Evolutionary conservation across 2,888 invertebrate genomes (phyloP).

Genomic region (Chorisops tibialis): DNA sequence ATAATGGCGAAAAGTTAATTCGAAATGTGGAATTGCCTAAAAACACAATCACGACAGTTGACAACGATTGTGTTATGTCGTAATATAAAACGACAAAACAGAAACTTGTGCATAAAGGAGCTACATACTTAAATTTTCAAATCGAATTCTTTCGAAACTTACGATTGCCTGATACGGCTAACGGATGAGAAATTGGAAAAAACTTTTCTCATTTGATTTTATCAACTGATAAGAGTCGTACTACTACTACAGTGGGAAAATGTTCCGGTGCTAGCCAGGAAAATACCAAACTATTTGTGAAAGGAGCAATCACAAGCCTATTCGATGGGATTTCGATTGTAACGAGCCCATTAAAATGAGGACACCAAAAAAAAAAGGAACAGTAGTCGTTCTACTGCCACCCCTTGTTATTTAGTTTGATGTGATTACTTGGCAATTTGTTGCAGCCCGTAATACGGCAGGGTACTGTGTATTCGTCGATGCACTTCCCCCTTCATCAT

Average conservation of each 20-base stretch:
- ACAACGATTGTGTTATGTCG: too few relatives aligned
- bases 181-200: conserved; percentile 10
- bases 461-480: not conserved
- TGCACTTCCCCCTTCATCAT: conserved; percentile 3
- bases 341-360: conserved; percentile 7
- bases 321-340: not conserved
- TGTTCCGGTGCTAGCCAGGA: not conserved
- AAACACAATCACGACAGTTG: too few relatives aligned
- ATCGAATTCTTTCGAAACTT: too few relatives aligned
- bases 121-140: too few relatives aligned
- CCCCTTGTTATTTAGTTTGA: conserved; percentile 5
- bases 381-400: not conserved
- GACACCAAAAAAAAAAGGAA: not conserved
- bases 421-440: conserved; percentile 17
- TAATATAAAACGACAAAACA: too few relatives aligned
- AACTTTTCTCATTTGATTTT: conserved; percentile 27
- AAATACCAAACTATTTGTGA: not conserved
- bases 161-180: too few relatives aligned
- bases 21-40: too few relatives aligned
- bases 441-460: not conserved
- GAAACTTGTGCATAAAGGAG: too few relatives aligned
- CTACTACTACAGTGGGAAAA: not conserved
- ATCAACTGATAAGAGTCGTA: conserved; percentile 19
- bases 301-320: conserved; percentile 8
- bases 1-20: too few relatives aligned